Conservation (phyloP, 2,797 vertebrate species). For the Melanotaenia parkinsoni region DNA sequence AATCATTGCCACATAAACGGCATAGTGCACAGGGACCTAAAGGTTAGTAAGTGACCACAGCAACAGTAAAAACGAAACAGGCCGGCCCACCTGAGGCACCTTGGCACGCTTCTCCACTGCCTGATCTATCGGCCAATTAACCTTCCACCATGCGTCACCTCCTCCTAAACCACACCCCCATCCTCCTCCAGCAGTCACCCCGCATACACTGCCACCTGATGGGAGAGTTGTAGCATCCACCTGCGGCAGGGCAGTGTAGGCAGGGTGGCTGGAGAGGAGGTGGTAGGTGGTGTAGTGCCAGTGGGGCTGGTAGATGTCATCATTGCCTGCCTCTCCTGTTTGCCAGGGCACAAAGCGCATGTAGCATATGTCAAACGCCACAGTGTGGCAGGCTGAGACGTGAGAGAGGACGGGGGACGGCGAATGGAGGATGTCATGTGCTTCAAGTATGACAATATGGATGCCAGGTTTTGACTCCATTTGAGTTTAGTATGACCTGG, state of each 20-base stretch:
- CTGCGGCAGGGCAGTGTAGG: conserved; percentile 28
- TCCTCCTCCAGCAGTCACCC: conserved; percentile 34
- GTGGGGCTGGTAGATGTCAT: conserved; percentile 22
- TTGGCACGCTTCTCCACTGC: conserved; percentile 50
- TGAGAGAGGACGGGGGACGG: conserved; percentile 29
- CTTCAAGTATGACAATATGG: background rate
- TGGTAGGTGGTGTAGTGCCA: conserved; percentile 17
- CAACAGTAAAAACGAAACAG: conserved; percentile 26
- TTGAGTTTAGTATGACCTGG: too few relatives aligned
- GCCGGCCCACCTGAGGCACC: conserved; percentile 46
- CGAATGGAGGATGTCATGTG: background rate
- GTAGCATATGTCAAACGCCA: conserved; percentile 79
- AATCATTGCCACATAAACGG: conserved; percentile 97
- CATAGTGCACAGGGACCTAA: conserved; percentile 98
- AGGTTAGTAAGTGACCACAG: conserved; percentile 89
- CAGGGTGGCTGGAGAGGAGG: conserved; percentile 46
- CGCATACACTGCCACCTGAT: conserved; percentile 5
- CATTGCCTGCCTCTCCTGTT: conserved; percentile 54
- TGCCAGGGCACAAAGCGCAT: conserved; percentile 81
- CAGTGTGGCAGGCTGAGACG: conserved; percentile 76
- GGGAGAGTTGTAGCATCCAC: background rate
- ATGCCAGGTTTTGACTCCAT: background rate
- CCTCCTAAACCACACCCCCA: conserved; percentile 23
- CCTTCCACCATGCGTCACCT: conserved; percentile 35
- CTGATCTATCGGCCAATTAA: conserved; percentile 56